Base-by-base conservation (phyloP, 2,888 invertebrate species). In the Drosophila subquinaria region DNA sequence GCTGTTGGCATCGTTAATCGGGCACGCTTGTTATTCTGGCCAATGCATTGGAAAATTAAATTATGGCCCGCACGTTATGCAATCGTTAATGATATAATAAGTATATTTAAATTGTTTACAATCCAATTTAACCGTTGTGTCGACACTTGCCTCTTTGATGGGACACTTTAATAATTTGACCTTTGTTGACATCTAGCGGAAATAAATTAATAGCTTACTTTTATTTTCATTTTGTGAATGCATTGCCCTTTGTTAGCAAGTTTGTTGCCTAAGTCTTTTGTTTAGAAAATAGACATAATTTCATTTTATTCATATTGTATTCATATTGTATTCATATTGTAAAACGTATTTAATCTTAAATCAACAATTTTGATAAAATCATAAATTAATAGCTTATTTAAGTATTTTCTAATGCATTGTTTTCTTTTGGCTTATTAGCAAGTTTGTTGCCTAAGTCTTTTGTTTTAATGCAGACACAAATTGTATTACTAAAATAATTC, bases 31-130 rank as follows among this genome's bases (percentile, higher is more conserved):
- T 87, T 89, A 87, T 87, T 87, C 86, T 87, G 90, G 74, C 66
- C 86, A 82, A 73, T 88, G 86, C 86, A 88, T 85, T 88, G 86
- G 83, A 88, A 82, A 85, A 87, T 89, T 77, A 85, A 87, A 89
- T 86, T 82, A 86, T 89, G 69, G 77, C 68, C 61, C 27, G 57
- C 27, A 23, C 17, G 47, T 87, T 89, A 89, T 88, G 86, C 86
- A 87, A 87, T 72, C 63, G 11, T 48, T 88, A 88, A 88, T 83
- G 80, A 82, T 82, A 82, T 83, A 88, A 88, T 88, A 61, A 27
- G n/a, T 15, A 20, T 15, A 35, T 38, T 38, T 48, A 52, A 40
- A 47, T 66, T 65, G 38, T 40, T 30, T 30, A 45, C 50, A 47
- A 61, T 61, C 30, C 11, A 38, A 13, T n/a, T 51, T 56, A 73